Evolutionary conservation across 2,888 invertebrate species (phyloP), one percentile per base, ranked within the genome.

Genomic region (Gisinianus flammeolus): DNA sequence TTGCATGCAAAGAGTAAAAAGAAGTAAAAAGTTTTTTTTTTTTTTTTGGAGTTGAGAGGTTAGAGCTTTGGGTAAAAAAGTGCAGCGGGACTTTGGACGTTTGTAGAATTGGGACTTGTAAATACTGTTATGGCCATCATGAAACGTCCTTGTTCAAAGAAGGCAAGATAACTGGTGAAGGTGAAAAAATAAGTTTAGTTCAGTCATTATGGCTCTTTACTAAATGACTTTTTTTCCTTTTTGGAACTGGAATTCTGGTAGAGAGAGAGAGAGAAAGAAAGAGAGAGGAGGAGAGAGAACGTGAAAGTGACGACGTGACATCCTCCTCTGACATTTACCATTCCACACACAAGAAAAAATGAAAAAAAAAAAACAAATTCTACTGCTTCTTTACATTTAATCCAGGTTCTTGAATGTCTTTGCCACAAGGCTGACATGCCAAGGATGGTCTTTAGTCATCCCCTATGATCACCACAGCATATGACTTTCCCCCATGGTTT

Each of bases 171-270:
- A 10, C 22, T 35, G 8, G 26, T 62, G 28, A 28, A 26, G 26
- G 62, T 62, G 62, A 28, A 62, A 62, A 62, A 28, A 62, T 12
- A 62, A 62, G 26, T 22, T 31, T 24, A 71, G 71, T 71, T 54
- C 52, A 33, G 44, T 52, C 52, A 52, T 71, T 71, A 71, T 26
- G 4, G 54, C 56, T 71, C 71, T 71, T 56, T 28, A 26, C 71
- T 54, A 24, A 54, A 71, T 71, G 71, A 54, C 71, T 71, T 71
- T 71, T 52, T 22, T 19, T n/a, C 33, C 30, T 8, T 33, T 22
- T 30, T 28, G n/a, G n/a, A n/a, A n/a, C n/a, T n/a, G n/a, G n/a
- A n/a, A n/a, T n/a, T n/a, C n/a, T n/a, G n/a, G n/a, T n/a, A n/a
- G n/a, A n/a, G n/a, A n/a, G n/a, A 62, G 5, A 10, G 22, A 19